Evolutionary conservation across 2,113 vertebrate genomes (phyloP).

Genomic region (Corvus cornix): DNA sequence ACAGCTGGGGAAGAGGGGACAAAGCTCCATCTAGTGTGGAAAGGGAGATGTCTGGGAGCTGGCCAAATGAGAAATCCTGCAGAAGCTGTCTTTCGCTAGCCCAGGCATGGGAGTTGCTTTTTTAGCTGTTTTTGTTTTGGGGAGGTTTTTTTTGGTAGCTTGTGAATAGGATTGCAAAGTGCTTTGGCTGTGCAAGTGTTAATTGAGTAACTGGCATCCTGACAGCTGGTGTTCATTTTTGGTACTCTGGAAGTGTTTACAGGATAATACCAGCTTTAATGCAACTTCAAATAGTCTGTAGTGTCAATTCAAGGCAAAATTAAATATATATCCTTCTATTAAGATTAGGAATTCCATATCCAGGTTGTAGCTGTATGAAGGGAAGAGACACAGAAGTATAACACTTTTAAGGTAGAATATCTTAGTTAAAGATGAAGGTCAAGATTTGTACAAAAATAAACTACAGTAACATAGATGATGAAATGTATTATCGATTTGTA

Average conservation of each 20-base stretch:
- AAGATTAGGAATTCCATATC: neutral
- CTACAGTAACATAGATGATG: neutral
- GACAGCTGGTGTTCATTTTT: neutral
- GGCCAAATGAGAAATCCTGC: neutral
- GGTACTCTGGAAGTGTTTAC: too few species aligned
- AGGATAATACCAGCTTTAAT: neutral
- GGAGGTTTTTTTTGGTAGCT: neutral
- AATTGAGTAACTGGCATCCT: neutral
- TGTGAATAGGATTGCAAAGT: neutral
- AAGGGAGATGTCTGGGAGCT: neutral
- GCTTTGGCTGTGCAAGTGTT: neutral
- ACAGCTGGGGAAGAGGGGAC: neutral
- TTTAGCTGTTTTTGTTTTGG: neutral
- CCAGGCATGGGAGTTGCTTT: neutral
- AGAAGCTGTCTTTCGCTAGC: neutral
- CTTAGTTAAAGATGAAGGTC: neutral
- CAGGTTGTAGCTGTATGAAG: neutral
- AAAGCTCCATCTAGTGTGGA: conserved; percentile 72
- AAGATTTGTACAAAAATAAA: neutral
- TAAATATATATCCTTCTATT: neutral
- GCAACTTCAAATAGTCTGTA: neutral
- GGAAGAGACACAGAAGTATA: neutral
- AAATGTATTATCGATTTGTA: neutral
- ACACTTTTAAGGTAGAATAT: neutral
- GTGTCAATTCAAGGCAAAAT: neutral